A percentile compares a stretch with the other conserved stretches of the same genome.
Evolutionary conservation across 2,888 invertebrate species (phyloP).

Genomic region (Oxystoma pomonae): DNA sequence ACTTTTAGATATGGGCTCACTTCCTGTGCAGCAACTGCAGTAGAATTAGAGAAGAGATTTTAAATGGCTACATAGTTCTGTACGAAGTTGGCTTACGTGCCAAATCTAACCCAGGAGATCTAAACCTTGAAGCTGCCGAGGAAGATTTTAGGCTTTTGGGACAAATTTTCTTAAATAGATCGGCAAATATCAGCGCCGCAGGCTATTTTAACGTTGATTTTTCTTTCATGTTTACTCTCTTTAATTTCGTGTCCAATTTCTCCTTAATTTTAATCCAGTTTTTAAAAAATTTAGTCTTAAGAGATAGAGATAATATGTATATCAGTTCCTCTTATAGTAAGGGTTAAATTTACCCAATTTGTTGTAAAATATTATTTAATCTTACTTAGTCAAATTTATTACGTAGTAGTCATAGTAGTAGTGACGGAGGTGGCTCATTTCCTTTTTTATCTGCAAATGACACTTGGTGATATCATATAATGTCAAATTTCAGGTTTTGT

Average conservation of each 20-base stretch:
- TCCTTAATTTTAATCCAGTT: background rate
- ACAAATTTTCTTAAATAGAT: background rate
- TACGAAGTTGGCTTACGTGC: background rate
- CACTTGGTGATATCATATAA: no score
- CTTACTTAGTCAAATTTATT: no score
- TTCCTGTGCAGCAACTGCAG: background rate
- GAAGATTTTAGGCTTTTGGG: background rate
- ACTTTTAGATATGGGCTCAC: background rate
- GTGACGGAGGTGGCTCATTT: no score
- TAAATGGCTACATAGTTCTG: background rate
- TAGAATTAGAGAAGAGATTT: background rate
- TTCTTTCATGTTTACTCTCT: background rate
- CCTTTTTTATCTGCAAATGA: no score
- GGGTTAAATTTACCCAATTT: no score
- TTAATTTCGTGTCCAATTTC: background rate
- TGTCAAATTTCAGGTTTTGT: no score
- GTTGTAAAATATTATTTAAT: no score
- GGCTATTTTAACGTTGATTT: background rate
- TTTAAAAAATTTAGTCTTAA: background rate
- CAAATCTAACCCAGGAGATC: background rate
- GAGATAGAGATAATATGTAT: no score
- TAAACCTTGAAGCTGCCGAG: background rate
- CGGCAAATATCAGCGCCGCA: background rate
- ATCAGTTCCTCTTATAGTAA: no score
- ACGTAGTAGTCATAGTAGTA: no score